Base-by-base conservation (phyloP, 2,888 invertebrate genomes). In the Scelioninae gen. 2 region DNA sequence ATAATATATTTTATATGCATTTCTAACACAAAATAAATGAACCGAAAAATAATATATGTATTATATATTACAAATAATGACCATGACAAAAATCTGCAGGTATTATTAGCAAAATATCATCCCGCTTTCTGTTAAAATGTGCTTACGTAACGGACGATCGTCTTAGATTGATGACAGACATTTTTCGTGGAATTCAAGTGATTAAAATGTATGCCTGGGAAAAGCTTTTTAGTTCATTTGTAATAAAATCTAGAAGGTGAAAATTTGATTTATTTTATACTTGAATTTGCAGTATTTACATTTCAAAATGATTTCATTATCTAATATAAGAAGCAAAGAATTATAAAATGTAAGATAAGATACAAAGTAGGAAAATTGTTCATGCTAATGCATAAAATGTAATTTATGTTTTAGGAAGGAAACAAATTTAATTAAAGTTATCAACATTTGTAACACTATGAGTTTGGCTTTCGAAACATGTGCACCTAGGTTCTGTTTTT, bases 191-290 rank as follows among this genome's bases (percentile, higher is more conserved):
- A 0, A 94, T 96, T 78, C 91, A 94, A 72, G 92, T 94, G 0
- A 93, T 96, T 76, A 96, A 96, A 84, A 95, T 95, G 94, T 95
- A 94, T 81, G 93, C 94, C 0, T 96, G 95, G 92, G 95, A 96
- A 84, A 90, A 90, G 31, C 93, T 93, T 0, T 95, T 95, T 82
- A 91, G 91, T 0, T 88, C 89, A n/a, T 83, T 92, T 3, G 87
- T 92, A 1, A 89, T 86, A 31, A 83, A 87, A 39, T 86, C 89
- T 0, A 81, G 90, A 81, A 85, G 85, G 90, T 90, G 55, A 50
- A 31, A 2, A 31, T 31, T 2, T 31, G 9, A 31, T 9, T 31
- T 9, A 31, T 9, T 6, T 16, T 16, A 7, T 3, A 9, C 16
- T 39, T 9, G 11, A n/a, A 43, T 33, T 35, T 31, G 57, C 33